Conservation (phyloP, 2,113 vertebrate genomes). For the Osmerus eperlanus region DNA sequence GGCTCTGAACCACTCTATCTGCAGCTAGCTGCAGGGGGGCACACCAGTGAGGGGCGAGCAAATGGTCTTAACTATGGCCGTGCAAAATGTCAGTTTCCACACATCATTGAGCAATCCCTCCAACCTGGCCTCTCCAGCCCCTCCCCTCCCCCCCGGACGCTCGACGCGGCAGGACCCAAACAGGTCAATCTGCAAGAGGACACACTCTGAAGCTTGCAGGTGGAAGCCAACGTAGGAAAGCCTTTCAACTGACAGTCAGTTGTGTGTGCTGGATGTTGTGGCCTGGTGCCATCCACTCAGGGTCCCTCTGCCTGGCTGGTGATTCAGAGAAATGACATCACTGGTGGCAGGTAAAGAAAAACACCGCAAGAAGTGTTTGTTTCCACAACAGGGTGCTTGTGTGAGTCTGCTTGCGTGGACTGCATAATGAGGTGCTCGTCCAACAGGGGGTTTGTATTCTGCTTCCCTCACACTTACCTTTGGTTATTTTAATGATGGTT, state of each 20-base stretch:
- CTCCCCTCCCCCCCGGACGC: constrained; percentile 2
- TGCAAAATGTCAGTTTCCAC: constrained; percentile 54
- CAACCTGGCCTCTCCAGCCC: constrained; percentile 5
- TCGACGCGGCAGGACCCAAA: constrained; percentile 9
- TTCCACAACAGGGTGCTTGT: too few species aligned
- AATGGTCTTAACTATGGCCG: constrained; percentile 40
- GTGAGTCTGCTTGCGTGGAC: too few species aligned
- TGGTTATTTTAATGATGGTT: neutral
- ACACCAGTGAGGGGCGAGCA: constrained; percentile 20
- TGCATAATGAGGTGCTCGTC: too few species aligned
- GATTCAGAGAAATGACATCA: too few species aligned
- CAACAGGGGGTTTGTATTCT: too few species aligned
- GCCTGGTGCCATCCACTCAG: too few species aligned
- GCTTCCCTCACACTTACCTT: neutral
- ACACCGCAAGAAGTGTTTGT: too few species aligned
- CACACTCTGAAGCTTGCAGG: neutral
- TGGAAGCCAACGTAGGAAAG: neutral
- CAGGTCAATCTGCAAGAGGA: constrained; percentile 13
- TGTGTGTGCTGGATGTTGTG: too few species aligned
- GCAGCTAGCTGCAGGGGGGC: constrained; percentile 36
- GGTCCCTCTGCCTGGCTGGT: too few species aligned
- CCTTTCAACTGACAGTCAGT: too few species aligned
- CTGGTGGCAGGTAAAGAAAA: too few species aligned
- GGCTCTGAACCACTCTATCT: constrained; percentile 27
- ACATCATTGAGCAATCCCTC: constrained; percentile 38